Conservation (phyloP, 2,888 invertebrate genomes). For the Drosophila pseudotalamancana region DNA sequence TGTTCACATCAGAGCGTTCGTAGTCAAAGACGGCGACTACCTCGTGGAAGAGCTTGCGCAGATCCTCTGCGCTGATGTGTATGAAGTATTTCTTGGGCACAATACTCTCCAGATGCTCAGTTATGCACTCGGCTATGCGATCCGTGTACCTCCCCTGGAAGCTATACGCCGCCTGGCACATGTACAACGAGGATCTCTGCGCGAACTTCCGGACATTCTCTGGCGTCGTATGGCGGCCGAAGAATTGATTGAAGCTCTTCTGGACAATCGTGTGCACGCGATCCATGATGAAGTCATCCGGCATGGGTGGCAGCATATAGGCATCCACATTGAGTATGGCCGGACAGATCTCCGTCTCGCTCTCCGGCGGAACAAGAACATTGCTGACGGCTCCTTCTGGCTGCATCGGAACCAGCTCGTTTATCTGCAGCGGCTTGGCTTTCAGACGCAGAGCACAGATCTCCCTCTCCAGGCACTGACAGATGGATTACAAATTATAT, state of each 20-base stretch:
- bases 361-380: conserved; percentile 54
- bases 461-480: conserved; percentile 81
- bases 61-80: conserved; percentile 72
- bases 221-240: conserved; percentile 67
- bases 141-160: conserved; percentile 81
- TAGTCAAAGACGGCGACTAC: conserved; percentile 78
- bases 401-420: conserved; percentile 39
- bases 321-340: conserved; percentile 74
- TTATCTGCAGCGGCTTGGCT: conserved; percentile 80
- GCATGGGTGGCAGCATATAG: conserved; percentile 71
- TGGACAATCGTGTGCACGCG: conserved; percentile 81
- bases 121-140: conserved; percentile 78
- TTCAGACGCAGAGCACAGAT: conserved; percentile 82
- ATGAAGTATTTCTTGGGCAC: conserved; percentile 82
- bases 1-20: conserved; percentile 79
- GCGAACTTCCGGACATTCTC: conserved; percentile 79
- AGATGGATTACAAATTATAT: background rate
- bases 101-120: conserved; percentile 77
- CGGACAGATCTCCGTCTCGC: conserved; percentile 50
- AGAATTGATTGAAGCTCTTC: conserved; percentile 73
- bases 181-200: conserved; percentile 77
- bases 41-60: conserved; percentile 79
- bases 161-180: conserved; percentile 81
- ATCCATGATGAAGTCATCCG: conserved; percentile 79
- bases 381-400: conserved; percentile 41